phyloP scores from a whole-genome alignment of 2,797 vertebrate species.

The Argentina silus region DNA sequence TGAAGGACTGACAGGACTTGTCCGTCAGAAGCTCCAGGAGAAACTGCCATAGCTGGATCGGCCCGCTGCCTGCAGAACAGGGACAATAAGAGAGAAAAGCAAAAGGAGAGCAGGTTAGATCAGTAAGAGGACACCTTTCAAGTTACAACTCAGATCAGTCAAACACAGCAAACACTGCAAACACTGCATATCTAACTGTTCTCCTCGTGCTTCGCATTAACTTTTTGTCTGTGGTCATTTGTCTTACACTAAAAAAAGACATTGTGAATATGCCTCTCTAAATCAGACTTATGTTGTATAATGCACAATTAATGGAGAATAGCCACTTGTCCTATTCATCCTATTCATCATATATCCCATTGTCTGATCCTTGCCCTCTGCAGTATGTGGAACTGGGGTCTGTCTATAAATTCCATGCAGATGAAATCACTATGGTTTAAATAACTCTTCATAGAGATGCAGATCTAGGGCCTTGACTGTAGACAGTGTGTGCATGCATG shows the following conservation, averaged over 20 bases:
- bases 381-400: conserved; percentile 54
- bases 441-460: conserved; percentile 56
- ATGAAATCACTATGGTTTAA: conserved; percentile 75
- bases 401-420: conserved; percentile 69
- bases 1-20: conserved; percentile 99
- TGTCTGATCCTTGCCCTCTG: conserved; percentile 59
- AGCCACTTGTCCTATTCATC: conserved; percentile 54
- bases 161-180: not conserved
- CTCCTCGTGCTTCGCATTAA: not conserved
- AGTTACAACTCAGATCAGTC: too few relatives aligned
- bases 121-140: not conserved
- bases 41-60: conserved; percentile 99
- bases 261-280: not conserved
- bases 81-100: conserved; percentile 19
- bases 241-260: not conserved
- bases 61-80: conserved; percentile 88
- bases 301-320: conserved; percentile 43
- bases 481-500: conserved; percentile 21
- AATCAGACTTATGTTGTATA: not conserved
- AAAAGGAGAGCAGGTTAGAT: conserved; percentile 4
- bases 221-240: not conserved
- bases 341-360: conserved; percentile 64
- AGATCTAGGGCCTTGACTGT: conserved; percentile 34
- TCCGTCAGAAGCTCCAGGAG: conserved; percentile 97
- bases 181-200: not conserved